A percentile compares a stretch with the other conserved stretches of the same genome.
Conservation (phyloP, 1,140 invertebrate genomes). For the Paracyclopina nana region DNA sequence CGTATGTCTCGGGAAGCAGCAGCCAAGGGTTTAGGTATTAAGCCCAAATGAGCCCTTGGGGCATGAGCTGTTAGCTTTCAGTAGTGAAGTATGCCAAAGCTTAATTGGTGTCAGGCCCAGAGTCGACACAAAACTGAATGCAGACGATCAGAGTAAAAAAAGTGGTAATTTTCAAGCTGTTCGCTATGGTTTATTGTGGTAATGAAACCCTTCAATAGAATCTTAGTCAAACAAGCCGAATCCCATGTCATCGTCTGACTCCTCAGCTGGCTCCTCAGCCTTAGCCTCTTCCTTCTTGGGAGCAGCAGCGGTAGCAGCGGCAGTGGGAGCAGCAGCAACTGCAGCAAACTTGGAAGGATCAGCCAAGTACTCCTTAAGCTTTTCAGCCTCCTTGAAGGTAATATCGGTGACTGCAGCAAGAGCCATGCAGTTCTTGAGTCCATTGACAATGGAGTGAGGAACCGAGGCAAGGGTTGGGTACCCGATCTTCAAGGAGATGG, state of each 20-base stretch:
- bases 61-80: too few relatives aligned
- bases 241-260: slow-evolving; percentile 88
- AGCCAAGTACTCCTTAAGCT: slow-evolving; percentile 60
- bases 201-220: too few relatives aligned
- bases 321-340: slow-evolving; percentile 37
- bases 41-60: too few relatives aligned
- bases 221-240: slow-evolving; percentile 81
- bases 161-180: too few relatives aligned
- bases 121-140: too few relatives aligned
- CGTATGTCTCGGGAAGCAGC: too few relatives aligned
- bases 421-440: slow-evolving; percentile 93
- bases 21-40: too few relatives aligned
- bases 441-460: slow-evolving; percentile 90
- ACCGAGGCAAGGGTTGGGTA: slow-evolving; percentile 92
- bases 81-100: too few relatives aligned
- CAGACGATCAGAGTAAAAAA: too few relatives aligned
- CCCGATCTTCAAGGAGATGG: slow-evolving; percentile 76
- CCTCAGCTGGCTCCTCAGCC: slow-evolving; percentile 49
- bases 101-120: too few relatives aligned
- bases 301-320: slow-evolving; percentile 36
- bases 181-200: too few relatives aligned
- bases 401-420: slow-evolving; percentile 87
- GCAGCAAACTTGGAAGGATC: slow-evolving; percentile 82
- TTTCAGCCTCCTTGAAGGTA: slow-evolving; percentile 78
- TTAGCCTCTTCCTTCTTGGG: too few relatives aligned